These are phyloP conservation scores for Lysandra coridon DNA, from an alignment of 2,888 invertebrate species.

Conservation along the genomic window DNA sequence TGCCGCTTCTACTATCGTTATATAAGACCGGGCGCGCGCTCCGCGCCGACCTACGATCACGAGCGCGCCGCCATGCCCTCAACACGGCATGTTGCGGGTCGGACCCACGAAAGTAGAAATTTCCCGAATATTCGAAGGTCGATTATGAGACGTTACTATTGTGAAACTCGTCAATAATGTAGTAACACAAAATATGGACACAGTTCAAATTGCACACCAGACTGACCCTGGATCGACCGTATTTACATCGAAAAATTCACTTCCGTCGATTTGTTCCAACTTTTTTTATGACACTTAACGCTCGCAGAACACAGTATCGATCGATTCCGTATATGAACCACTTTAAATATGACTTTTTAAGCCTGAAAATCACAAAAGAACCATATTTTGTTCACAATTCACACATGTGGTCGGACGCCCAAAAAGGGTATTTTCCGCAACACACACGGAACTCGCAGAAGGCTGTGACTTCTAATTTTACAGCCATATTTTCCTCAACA, in stretches of 20 bases:
- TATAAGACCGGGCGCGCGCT: constrained; percentile 79
- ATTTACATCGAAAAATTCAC: constrained; percentile 80
- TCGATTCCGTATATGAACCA: constrained; percentile 58
- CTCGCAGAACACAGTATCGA: constrained; percentile 61
- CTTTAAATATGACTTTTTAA: constrained; percentile 58
- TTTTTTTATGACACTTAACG: constrained; percentile 63
- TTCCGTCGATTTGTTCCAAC: constrained; percentile 70
- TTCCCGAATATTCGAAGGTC: constrained; percentile 59
- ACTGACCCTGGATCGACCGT: constrained; percentile 75
- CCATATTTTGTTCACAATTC: constrained; percentile 78
- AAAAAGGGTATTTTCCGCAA: constrained; percentile 84
- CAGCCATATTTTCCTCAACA: constrained; percentile 62
- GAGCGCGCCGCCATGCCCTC: constrained; percentile 79
- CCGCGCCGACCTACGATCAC: constrained; percentile 80
- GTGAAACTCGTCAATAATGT: constrained; percentile 50
- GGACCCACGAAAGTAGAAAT: constrained; percentile 66
- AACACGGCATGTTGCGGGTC: constrained; percentile 75
- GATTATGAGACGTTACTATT: constrained; percentile 52
- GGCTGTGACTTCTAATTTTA: constrained; percentile 79
- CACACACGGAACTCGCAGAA: constrained; percentile 79
- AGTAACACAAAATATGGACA: constrained; percentile 61
- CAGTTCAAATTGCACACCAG: constrained; percentile 71
- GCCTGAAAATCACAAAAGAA: constrained; percentile 70
- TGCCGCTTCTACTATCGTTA: constrained; percentile 77
- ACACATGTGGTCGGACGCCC: constrained; percentile 86